These are phyloP conservation scores for Melipona beecheii DNA, from an alignment of 2,888 invertebrate species.

Conservation along the genomic window DNA sequence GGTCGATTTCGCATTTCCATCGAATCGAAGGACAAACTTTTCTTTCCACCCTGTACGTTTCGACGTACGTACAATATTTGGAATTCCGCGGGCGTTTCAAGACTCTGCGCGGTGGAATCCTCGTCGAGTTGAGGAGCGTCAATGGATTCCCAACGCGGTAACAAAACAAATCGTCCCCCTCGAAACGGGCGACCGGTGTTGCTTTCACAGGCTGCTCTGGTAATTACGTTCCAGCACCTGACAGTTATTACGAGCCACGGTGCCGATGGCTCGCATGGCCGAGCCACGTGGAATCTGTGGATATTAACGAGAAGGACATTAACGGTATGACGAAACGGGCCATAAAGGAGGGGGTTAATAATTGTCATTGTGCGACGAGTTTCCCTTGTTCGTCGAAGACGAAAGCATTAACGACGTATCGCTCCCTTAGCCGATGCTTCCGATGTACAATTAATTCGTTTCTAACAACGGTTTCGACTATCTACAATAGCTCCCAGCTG, in stretches of 20 bases:
- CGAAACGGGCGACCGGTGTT: conserved; percentile 31
- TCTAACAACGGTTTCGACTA: too few species aligned
- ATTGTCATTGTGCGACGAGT: conserved; percentile 21
- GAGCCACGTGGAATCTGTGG: conserved; percentile 26
- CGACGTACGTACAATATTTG: neutral
- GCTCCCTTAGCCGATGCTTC: neutral
- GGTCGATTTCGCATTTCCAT: too few species aligned
- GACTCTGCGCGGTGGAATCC: conserved; percentile 33
- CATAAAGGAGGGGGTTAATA: conserved; percentile 28
- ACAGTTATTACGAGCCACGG: conserved; percentile 55
- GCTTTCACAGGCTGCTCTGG: conserved; percentile 31
- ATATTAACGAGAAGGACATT: conserved; percentile 51
- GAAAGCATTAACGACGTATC: neutral
- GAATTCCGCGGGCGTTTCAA: neutral
- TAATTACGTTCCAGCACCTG: conserved; percentile 58
- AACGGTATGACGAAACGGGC: conserved; percentile 23
- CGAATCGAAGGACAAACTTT: too few species aligned
- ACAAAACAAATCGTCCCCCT: conserved; percentile 44
- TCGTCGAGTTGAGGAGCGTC: conserved; percentile 29
- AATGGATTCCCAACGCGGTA: conserved; percentile 17
- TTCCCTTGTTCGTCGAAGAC: neutral
- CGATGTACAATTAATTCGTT: conserved; percentile 10
- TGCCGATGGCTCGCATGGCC: conserved; percentile 15
- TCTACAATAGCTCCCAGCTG: too few species aligned
- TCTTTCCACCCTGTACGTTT: too few species aligned